Conservation (phyloP, 2,888 invertebrate genomes). For the Blastobasis lacticolella region DNA sequence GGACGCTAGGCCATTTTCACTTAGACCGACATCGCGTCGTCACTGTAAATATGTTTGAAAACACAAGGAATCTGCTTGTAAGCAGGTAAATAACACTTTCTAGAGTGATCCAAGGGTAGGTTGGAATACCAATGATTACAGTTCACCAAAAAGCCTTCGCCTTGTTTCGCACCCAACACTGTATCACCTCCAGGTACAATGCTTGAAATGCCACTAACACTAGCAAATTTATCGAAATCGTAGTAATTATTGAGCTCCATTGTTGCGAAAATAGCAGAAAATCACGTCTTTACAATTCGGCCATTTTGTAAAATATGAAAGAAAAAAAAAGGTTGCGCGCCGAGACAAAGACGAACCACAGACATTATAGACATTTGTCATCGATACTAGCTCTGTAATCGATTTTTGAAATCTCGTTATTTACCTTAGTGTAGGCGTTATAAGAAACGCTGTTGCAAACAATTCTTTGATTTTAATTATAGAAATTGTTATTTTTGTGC, state of each 20-base stretch:
- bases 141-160: constrained; percentile 1
- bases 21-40: constrained; percentile 34
- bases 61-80: constrained; percentile 47
- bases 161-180: constrained; percentile 27
- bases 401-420: too few relatives aligned
- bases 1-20: constrained; percentile 43
- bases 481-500: too few relatives aligned
- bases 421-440: too few relatives aligned
- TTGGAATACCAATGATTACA: constrained; percentile 21
- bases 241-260: constrained; percentile 59
- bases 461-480: too few relatives aligned
- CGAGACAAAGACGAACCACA: too few relatives aligned
- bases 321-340: too few relatives aligned
- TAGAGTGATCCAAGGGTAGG: constrained; percentile 30
- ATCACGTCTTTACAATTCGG: constrained; percentile 68
- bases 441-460: too few relatives aligned
- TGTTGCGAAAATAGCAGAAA: constrained; percentile 46
- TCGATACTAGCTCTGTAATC: too few relatives aligned
- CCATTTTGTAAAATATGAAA: constrained; percentile 58
- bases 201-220: constrained; percentile 33
- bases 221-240: constrained; percentile 41
- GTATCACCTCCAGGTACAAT: constrained; percentile 36
- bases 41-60: constrained; percentile 27
- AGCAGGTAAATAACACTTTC: constrained; percentile 37
- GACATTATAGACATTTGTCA: too few relatives aligned